Conservation (phyloP, 2,113 vertebrate species). For the Todiramphus saurophagus region DNA sequence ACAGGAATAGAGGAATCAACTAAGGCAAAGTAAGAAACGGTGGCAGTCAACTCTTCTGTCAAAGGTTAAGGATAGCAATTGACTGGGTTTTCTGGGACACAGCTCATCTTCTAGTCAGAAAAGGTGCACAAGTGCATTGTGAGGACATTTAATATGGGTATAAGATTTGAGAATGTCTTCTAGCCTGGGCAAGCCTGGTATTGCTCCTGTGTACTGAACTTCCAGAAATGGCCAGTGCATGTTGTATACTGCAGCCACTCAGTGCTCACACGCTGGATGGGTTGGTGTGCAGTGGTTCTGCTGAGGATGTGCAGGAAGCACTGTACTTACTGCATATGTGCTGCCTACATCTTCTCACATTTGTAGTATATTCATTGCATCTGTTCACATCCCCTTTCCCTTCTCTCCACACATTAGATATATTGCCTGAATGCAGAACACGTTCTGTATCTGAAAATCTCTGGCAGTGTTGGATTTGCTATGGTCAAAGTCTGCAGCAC, state of each 20-base stretch:
- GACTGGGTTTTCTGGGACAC: not conserved
- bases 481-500: not conserved
- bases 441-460: not conserved
- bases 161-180: not conserved
- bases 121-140: not conserved
- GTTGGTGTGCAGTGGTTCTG: rapidly evolving
- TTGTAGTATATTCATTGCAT: not conserved
- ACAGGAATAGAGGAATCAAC: not conserved
- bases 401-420: not conserved
- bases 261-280: rapidly evolving
- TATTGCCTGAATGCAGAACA: not conserved
- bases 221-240: not conserved
- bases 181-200: not conserved
- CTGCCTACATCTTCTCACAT: rapidly evolving
- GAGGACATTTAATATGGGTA: not conserved
- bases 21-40: not conserved
- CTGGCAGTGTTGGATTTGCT: not conserved
- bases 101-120: not conserved
- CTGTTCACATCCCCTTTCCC: not conserved
- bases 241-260: not conserved
- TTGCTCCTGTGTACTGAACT: not conserved
- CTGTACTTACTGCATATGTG: rapidly evolving
- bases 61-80: not conserved
- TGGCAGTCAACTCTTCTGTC: not conserved
- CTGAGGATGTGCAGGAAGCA: not conserved